A percentile compares a stretch with the other conserved stretches of the same genome.
phyloP scores from a whole-genome alignment of 2,797 vertebrate species.

The Oceanodroma leucorhoa region DNA sequence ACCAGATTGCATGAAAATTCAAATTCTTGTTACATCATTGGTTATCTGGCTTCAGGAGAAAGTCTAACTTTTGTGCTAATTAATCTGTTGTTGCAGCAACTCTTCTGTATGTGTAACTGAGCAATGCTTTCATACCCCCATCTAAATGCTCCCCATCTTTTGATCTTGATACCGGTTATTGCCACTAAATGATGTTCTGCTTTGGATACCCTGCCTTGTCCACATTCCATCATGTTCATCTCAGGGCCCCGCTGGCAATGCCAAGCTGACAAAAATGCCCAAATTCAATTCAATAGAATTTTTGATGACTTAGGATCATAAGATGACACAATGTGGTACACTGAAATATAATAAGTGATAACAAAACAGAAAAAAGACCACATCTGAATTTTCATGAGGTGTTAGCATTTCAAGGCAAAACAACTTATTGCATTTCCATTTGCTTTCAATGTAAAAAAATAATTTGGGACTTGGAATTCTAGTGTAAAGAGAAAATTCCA shows the following conservation, averaged over 20 bases:
- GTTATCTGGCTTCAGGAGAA: neutral
- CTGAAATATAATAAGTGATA: neutral
- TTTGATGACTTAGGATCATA: neutral
- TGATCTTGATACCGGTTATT: neutral
- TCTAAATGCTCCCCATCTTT: neutral
- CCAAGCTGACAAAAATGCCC: neutral
- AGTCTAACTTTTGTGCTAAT: neutral
- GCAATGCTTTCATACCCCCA: neutral
- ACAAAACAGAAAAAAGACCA: neutral
- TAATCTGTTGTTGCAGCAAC: neutral
- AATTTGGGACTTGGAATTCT: neutral
- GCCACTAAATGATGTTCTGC: neutral
- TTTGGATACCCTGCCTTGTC: neutral
- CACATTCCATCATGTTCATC: neutral
- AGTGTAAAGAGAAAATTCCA: neutral
- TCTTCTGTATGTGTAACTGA: neutral
- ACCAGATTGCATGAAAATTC: neutral
- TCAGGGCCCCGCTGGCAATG: neutral
- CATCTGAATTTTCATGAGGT: neutral
- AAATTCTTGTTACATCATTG: neutral
- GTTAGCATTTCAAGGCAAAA: neutral
- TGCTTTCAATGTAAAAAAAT: neutral
- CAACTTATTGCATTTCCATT: neutral
- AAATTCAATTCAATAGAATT: neutral
- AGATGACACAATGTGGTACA: neutral